Evolutionary conservation across 2,113 vertebrate species (phyloP).

Genomic region (Podarcis muralis): DNA sequence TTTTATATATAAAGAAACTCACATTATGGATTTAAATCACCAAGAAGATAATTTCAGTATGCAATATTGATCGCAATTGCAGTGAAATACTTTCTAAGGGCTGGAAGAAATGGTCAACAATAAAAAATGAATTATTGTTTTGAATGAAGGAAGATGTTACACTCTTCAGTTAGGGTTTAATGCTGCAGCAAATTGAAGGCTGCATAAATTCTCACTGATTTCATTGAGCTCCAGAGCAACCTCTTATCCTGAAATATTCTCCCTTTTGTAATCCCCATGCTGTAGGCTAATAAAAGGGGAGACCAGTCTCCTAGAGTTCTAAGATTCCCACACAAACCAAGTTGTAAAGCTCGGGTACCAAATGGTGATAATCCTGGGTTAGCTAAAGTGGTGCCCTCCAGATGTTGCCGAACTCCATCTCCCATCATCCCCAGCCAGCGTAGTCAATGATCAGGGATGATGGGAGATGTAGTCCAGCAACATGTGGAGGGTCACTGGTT

Average conservation of each 20-base stretch:
- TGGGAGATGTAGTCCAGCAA: no score
- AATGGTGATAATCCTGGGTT: no score
- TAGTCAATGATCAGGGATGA: no score
- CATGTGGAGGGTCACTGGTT: neutral
- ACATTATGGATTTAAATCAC: neutral
- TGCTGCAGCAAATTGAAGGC: neutral
- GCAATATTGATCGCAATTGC: neutral
- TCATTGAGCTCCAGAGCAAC: neutral
- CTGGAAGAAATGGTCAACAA: conserved; percentile 2
- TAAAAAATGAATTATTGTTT: conserved; percentile 29
- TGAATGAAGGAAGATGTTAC: neutral
- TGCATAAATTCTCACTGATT: neutral
- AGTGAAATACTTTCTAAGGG: neutral
- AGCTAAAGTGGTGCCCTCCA: no score
- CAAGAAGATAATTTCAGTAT: neutral
- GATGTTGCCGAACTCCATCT: no score
- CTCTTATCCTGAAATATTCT: neutral
- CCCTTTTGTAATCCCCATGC: neutral
- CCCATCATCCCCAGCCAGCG: no score
- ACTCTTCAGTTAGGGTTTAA: neutral
- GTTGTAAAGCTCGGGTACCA: neutral
- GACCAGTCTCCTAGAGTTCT: neutral
- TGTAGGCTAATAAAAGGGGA: no score
- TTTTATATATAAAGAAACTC: neutral
- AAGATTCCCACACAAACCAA: neutral